Percentiles rank a stretch among this genome's conserved stretches.
phyloP scores from a whole-genome alignment of 2,888 invertebrate genomes.

The Acrobasis consociella region DNA sequence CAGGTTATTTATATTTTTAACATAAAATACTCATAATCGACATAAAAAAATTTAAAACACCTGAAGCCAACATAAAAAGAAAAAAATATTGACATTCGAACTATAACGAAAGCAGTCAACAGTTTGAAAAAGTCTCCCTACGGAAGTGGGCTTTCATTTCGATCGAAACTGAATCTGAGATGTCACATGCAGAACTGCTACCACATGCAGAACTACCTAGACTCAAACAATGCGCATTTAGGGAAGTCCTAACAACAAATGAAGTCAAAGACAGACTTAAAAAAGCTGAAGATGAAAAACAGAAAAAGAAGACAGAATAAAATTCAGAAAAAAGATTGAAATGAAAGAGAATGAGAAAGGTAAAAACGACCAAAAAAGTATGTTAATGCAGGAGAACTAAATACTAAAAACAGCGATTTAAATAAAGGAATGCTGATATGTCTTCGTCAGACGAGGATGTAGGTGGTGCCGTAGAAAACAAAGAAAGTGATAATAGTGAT shows the following conservation, averaged over 20 bases:
- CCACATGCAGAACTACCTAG: too few relatives aligned
- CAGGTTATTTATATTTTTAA: too few relatives aligned
- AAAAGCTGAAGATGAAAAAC: background rate
- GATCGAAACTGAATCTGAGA: too few relatives aligned
- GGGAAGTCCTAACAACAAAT: background rate
- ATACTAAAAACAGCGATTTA: background rate
- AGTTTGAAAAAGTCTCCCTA: too few relatives aligned
- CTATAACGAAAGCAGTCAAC: too few relatives aligned
- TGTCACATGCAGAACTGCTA: too few relatives aligned
- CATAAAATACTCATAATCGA: too few relatives aligned
- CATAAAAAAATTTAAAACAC: too few relatives aligned
- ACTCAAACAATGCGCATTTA: background rate
- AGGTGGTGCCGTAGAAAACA: slow-evolving; percentile 12
- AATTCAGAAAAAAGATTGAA: background rate
- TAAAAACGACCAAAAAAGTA: background rate
- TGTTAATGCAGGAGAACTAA: background rate
- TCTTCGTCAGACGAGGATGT: slow-evolving; percentile 13
- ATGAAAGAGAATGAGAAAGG: background rate
- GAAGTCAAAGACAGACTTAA: background rate
- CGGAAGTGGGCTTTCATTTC: too few relatives aligned
- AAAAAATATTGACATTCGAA: too few relatives aligned
- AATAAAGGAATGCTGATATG: background rate
- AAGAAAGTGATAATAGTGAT: slow-evolving; percentile 26
- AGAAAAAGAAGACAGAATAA: background rate
- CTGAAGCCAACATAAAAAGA: too few relatives aligned